Evolutionary conservation across 2,888 invertebrate genomes (phyloP).

Genomic region (Philopedon plagiatum): DNA sequence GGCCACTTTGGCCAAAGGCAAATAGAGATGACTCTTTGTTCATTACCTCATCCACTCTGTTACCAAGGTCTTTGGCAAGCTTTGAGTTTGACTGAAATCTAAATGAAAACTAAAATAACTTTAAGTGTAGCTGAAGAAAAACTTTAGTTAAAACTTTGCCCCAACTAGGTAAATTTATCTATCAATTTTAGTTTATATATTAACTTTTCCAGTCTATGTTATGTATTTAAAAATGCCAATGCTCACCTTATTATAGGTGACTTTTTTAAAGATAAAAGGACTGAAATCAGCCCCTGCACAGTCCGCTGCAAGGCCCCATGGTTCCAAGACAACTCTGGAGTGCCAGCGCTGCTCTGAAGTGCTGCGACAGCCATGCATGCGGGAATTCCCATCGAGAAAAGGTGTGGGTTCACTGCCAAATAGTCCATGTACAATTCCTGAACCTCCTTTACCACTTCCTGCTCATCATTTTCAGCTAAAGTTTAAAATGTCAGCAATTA

Average conservation of each 20-base stretch:
- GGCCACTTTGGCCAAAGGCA: constrained; percentile 80
- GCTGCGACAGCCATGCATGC: constrained; percentile 71
- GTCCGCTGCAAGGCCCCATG: constrained; percentile 83
- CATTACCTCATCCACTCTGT: constrained; percentile 87
- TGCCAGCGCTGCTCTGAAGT: too few relatives aligned
- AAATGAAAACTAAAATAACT: too few relatives aligned
- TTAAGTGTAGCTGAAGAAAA: neutral
- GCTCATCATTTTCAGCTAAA: constrained; percentile 95
- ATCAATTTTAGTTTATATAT: too few relatives aligned
- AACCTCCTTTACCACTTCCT: constrained; percentile 96
- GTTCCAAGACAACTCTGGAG: constrained; percentile 79
- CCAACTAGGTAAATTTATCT: too few relatives aligned
- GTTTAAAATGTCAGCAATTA: neutral
- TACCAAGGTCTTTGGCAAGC: constrained; percentile 87
- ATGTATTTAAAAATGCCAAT: too few relatives aligned
- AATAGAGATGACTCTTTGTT: constrained; percentile 90
- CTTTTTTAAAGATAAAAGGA: constrained; percentile 91
- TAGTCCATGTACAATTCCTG: constrained; percentile 98
- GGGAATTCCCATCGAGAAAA: constrained; percentile 87
- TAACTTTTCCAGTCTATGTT: too few relatives aligned
- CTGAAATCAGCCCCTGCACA: constrained; percentile 87
- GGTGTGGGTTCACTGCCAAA: constrained; percentile 91
- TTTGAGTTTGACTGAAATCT: constrained; percentile 87
- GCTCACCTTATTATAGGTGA: constrained; percentile 83
- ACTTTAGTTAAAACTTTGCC: too few relatives aligned